Percentiles rank a stretch among this genome's conserved stretches.
Evolutionary conservation across 2,888 invertebrate genomes (phyloP).

Genomic region (Ochropleura plecta): DNA sequence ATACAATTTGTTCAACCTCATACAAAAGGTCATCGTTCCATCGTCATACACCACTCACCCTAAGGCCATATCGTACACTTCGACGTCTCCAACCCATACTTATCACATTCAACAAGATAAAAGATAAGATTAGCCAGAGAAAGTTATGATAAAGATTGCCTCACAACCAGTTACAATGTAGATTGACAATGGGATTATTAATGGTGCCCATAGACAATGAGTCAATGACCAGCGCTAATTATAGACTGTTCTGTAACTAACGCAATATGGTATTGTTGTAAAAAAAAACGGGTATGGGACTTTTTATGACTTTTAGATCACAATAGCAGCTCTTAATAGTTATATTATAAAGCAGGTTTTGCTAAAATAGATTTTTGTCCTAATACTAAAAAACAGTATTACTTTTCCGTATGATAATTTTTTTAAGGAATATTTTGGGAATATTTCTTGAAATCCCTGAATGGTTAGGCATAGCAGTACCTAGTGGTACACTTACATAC

Average conservation of each 20-base stretch:
- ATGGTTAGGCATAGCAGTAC: too few relatives aligned
- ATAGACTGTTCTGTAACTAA: slow-evolving; percentile 19
- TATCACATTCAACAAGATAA: slow-evolving; percentile 27
- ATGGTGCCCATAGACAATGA: slow-evolving; percentile 57
- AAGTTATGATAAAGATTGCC: slow-evolving; percentile 51
- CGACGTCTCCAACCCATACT: slow-evolving; percentile 10
- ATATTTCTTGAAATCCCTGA: too few relatives aligned
- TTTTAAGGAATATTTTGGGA: too few relatives aligned
- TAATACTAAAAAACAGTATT: too few relatives aligned
- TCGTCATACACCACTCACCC: background rate
- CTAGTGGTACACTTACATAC: too few relatives aligned
- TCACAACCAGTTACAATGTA: slow-evolving; percentile 45
- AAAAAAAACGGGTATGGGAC: background rate
- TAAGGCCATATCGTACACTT: slow-evolving; percentile 1
- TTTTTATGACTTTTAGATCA: background rate
- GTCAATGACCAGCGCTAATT: slow-evolving; percentile 52
- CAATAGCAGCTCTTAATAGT: background rate
- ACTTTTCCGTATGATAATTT: too few relatives aligned
- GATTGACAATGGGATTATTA: slow-evolving; percentile 61
- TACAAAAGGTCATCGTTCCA: slow-evolving; percentile 3
- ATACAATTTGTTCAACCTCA: background rate
- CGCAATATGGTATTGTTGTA: slow-evolving; percentile 34
- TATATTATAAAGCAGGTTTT: background rate
- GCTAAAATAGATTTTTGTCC: too few relatives aligned
- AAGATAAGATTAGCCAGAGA: slow-evolving; percentile 49